Evolutionary conservation across 2,797 vertebrate genomes (phyloP).

Genomic region (Megalops cyprinoides): DNA sequence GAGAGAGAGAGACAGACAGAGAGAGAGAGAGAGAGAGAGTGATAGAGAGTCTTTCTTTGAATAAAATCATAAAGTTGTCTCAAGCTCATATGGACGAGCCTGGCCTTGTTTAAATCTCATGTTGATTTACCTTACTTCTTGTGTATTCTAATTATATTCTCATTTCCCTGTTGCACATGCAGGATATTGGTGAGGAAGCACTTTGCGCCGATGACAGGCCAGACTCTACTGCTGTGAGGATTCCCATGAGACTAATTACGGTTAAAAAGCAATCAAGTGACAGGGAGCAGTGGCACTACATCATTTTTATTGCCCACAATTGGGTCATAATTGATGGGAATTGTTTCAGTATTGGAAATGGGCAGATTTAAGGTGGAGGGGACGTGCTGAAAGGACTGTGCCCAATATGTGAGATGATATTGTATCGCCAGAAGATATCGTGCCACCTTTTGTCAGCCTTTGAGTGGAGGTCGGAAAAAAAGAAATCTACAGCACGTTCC

Average conservation of each 20-base stretch:
- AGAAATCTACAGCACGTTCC: neutral
- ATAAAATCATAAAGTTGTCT: too few relatives aligned
- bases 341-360: neutral
- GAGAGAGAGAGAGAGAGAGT: too few relatives aligned
- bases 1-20: too few relatives aligned
- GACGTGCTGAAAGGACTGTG: neutral
- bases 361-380: conserved; percentile 12
- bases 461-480: neutral
- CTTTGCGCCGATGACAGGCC: conserved; percentile 34
- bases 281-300: conserved; percentile 1
- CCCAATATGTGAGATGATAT: neutral
- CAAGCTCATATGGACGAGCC: conserved; percentile 5
- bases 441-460: neutral
- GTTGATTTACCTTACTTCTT: neutral
- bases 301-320: conserved; percentile 23
- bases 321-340: neutral
- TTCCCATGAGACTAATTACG: conserved; percentile 31
- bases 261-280: conserved; percentile 29
- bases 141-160: conserved; percentile 21
- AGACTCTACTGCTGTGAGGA: neutral
- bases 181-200: conserved; percentile 19
- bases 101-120: conserved; percentile 2
- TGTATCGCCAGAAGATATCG: neutral
- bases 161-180: conserved; percentile 20
- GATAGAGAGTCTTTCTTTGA: too few relatives aligned